Evolutionary conservation across 1,140 invertebrate species (phyloP), one percentile per base, ranked within the genome.

Genomic region (Euglossa dilemma): DNA sequence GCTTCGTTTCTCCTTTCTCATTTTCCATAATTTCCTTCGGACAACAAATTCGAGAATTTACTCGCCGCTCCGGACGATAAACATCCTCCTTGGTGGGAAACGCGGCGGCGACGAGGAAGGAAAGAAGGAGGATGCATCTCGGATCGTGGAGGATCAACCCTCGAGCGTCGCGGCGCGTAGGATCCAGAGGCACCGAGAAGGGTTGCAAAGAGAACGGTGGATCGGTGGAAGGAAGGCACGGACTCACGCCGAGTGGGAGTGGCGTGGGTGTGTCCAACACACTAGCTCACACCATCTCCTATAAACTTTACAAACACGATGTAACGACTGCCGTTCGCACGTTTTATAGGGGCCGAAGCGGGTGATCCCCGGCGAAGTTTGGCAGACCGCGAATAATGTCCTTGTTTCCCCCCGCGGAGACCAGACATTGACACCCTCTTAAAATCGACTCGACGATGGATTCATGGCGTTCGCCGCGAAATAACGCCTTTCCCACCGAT

Each of bases 261-360:
- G 92, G 91, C 92, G 92, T 93, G 92, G 92, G 92, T 93, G 92
- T 93, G 92, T 92, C 92, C 84, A 89, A 91, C 86, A 86, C 77
- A 86, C 81, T 84, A 76, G 84, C 78, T 89, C 79, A 69, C 85
- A 83, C 85, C 69, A 79, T 84, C 77, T 78, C 83, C 75, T 74
- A 86, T 79, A 76, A 75, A 83, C 69, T 67, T 73, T 81, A 79
- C 82, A 77, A 86, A 87, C 86, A 85, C 82, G 83, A 85, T 84
- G 89, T 87, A 86, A 78, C 59, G 83, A 85, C 83, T 88, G 73
- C 76, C 77, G 86, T 78, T 85, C 74, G 73, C 81, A 45, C 67
- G 73, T 77, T 83, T 76, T 85, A 83, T 77, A 67, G 80, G 23
- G 73, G 23, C 47, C 52, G 23, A 47, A 81, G 66, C 59, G 64